phyloP scores from a whole-genome alignment of 2,797 vertebrate genomes.

The Halcyon leucocephala region DNA sequence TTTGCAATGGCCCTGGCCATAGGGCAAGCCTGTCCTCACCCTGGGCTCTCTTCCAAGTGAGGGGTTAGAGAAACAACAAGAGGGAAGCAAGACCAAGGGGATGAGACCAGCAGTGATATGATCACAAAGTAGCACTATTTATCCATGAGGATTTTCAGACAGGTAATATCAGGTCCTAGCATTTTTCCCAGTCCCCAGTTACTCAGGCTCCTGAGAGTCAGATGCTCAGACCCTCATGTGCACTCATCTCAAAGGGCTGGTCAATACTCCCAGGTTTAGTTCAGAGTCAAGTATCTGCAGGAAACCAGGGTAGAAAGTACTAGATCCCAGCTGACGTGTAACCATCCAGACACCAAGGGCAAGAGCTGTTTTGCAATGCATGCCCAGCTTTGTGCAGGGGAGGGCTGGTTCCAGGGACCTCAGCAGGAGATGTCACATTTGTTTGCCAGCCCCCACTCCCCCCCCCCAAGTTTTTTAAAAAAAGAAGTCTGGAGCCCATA shows the following conservation, averaged over 20 bases:
- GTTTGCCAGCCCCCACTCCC: neutral
- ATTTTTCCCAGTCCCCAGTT: neutral
- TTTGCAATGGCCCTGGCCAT: neutral
- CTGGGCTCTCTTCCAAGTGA: neutral
- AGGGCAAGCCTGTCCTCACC: neutral
- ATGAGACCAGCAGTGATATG: neutral
- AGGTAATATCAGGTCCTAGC: neutral
- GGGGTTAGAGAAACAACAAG: neutral
- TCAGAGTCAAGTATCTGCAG: fast-evolving
- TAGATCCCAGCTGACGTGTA: neutral
- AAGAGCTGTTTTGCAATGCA: neutral
- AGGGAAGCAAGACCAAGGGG: neutral
- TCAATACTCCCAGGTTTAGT: fast-evolving
- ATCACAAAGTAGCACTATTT: neutral
- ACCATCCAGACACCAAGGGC: neutral
- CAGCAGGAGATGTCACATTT: neutral
- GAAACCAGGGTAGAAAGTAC: fast-evolving
- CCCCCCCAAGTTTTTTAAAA: neutral
- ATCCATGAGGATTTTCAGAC: neutral
- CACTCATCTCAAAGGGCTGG: neutral
- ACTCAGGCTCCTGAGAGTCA: neutral
- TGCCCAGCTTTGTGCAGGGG: neutral
- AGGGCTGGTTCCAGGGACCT: neutral
- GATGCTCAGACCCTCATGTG: fast-evolving
- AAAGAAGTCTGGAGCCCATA: neutral